phyloP scores from a whole-genome alignment of 2,113 vertebrate genomes.

The Cichladusa arquata region DNA sequence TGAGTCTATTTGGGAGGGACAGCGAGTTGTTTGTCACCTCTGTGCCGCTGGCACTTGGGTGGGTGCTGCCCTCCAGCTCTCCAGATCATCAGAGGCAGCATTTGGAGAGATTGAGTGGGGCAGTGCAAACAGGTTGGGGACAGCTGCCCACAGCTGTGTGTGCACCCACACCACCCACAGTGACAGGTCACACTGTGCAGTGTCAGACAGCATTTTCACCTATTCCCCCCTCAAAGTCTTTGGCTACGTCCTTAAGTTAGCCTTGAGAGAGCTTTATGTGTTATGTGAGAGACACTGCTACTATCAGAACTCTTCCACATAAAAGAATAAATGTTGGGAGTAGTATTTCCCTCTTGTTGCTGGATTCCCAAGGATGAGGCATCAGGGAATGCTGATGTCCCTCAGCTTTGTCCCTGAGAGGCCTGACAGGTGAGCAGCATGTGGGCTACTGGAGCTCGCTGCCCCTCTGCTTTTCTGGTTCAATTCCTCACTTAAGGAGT shows the following conservation, averaged over 20 bases:
- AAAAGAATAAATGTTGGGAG: background rate
- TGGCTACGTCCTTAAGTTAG: fast-evolving
- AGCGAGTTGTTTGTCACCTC: background rate
- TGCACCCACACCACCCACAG: too few relatives aligned
- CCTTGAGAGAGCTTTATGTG: background rate
- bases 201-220: background rate
- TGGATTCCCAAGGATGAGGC: background rate
- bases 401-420: background rate
- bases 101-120: background rate
- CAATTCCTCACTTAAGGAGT: background rate
- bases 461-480: background rate
- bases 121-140: background rate
- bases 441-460: background rate
- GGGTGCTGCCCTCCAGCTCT: background rate
- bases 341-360: background rate
- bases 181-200: fast-evolving
- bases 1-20: background rate
- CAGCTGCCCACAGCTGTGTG: background rate
- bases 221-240: background rate
- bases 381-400: background rate
- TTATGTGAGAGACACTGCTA: background rate
- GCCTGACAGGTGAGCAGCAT: background rate
- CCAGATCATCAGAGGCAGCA: fast-evolving
- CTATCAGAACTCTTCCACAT: background rate
- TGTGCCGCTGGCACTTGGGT: background rate